phyloP scores from a whole-genome alignment of 1,140 invertebrate genomes.

The Drosophila albomicans region DNA sequence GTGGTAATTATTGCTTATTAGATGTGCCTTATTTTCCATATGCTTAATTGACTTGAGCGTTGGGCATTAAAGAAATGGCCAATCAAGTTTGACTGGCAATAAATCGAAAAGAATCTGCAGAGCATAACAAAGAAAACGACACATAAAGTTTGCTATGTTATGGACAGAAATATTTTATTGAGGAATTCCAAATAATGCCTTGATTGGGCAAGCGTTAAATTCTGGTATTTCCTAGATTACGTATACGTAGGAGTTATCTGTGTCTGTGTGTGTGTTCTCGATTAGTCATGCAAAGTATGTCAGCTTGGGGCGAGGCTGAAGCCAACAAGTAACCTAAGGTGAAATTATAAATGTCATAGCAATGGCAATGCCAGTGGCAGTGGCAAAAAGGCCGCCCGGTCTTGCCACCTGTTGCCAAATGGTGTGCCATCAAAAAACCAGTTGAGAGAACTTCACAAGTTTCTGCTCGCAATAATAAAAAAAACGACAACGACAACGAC shows the following conservation, averaged over 20 bases:
- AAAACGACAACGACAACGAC: conserved; percentile 13
- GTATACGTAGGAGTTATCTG: neutral
- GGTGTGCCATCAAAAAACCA: conserved; percentile 33
- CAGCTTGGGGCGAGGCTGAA: conserved; percentile 1
- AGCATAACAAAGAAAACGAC: neutral
- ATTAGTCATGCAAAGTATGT: neutral
- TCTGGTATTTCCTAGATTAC: conserved; percentile 9
- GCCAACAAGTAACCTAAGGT: conserved; percentile 16
- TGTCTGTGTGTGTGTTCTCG: no score
- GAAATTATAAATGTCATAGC: conserved; percentile 33
- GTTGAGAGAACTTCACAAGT: conserved; percentile 40
- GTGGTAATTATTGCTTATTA: conserved; percentile 33
- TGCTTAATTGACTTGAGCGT: neutral
- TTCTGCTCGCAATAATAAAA: conserved; percentile 27
- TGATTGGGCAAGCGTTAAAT: conserved; percentile 20
- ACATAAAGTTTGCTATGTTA: neutral
- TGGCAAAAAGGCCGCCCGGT: conserved; percentile 14
- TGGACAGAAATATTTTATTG: neutral
- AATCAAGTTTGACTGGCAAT: conserved; percentile 5
- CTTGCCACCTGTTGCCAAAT: conserved; percentile 47
- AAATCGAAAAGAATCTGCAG: neutral
- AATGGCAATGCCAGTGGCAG: neutral
- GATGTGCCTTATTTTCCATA: conserved; percentile 9
- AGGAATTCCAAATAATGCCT: conserved; percentile 2
- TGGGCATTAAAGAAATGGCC: conserved; percentile 4